These are phyloP conservation scores for Brachionus rubens DNA, from an alignment of 1,140 invertebrate species.

Conservation along the genomic window DNA sequence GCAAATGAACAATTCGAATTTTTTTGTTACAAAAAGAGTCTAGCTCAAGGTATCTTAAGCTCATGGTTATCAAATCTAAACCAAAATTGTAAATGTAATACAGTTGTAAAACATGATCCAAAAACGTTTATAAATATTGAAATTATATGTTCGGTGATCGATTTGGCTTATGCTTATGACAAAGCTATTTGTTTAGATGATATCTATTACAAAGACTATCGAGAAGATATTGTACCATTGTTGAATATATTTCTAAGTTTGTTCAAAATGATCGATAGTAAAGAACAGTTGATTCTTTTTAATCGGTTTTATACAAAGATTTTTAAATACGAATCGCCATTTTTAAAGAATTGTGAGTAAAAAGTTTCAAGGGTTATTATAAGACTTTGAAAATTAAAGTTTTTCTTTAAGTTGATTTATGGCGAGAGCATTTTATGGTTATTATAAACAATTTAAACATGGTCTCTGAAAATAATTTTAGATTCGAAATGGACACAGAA, in stretches of 20 bases:
- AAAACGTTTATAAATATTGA: background rate
- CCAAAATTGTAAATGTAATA: slow-evolving; percentile 6
- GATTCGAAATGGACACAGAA: background rate
- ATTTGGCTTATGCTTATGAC: slow-evolving; percentile 18
- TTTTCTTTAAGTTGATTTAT: slow-evolving; percentile 1
- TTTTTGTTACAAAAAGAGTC: background rate
- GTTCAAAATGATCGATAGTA: background rate
- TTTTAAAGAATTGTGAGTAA: slow-evolving; percentile 3
- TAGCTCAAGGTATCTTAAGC: background rate
- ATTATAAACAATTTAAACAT: too few relatives aligned
- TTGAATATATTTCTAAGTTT: background rate
- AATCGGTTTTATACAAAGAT: slow-evolving; percentile 18
- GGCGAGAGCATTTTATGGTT: background rate
- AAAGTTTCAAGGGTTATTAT: background rate
- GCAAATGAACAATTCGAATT: background rate
- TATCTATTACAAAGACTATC: slow-evolving; percentile 4
- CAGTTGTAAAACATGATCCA: background rate
- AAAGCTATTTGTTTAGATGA: background rate
- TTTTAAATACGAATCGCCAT: background rate
- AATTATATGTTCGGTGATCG: background rate
- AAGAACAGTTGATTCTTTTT: slow-evolving; percentile 3
- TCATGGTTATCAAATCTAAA: background rate
- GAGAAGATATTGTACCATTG: background rate
- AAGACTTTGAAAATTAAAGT: background rate
- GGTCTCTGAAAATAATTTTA: too few relatives aligned